Conservation (phyloP, 2,113 vertebrate species). For the Dryoscopus gambensis region DNA sequence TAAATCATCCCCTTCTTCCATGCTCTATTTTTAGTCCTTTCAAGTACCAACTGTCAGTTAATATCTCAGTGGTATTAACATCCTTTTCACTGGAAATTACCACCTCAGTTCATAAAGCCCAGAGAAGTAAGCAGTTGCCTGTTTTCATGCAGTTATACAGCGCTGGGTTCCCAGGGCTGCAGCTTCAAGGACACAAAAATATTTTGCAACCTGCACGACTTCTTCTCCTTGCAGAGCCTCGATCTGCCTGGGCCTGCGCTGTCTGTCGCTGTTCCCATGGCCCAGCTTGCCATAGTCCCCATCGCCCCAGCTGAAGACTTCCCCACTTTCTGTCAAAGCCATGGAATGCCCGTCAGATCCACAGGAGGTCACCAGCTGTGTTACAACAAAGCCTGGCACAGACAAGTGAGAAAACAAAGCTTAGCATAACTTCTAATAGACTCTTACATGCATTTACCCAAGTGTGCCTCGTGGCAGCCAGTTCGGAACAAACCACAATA, state of each 20-base stretch:
- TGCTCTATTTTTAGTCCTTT: background rate
- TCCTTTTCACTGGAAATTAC: background rate
- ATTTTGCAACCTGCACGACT: constrained; percentile 76
- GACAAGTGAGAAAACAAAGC: background rate
- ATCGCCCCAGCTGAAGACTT: constrained; percentile 85
- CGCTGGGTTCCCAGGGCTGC: background rate
- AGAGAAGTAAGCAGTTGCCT: background rate
- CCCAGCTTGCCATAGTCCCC: constrained; percentile 84
- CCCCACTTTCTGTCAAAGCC: constrained; percentile 82
- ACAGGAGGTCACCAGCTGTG: constrained; percentile 82
- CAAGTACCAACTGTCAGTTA: background rate
- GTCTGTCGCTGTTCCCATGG: constrained; percentile 81
- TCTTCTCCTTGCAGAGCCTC: constrained; percentile 84
- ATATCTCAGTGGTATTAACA: background rate
- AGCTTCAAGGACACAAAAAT: background rate
- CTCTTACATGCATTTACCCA: background rate
- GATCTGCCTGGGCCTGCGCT: constrained; percentile 79
- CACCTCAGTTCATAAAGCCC: background rate
- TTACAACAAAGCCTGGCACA: constrained; percentile 80
- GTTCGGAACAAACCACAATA: background rate
- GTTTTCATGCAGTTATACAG: background rate
- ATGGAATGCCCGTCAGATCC: constrained; percentile 84
- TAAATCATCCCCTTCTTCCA: background rate
- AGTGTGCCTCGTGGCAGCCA: background rate
- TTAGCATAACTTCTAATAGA: background rate